A percentile compares a stretch with the other conserved stretches of the same genome.
Evolutionary conservation across 30 jellyfish, hydroid and myxozoan species (phyloP).

Genomic region (Cassiopea xamachana): DNA sequence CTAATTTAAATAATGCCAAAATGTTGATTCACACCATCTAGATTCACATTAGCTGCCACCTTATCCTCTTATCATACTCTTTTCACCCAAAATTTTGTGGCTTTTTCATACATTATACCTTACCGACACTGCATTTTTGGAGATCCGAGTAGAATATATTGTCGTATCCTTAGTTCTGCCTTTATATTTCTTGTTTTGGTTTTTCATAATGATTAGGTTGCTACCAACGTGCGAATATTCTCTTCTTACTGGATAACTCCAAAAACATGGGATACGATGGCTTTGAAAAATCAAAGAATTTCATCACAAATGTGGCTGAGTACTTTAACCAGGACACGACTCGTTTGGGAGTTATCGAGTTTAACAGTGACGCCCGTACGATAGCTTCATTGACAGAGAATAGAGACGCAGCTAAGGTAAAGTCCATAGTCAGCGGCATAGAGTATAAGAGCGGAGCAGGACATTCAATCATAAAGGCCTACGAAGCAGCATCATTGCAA

Average conservation of each 20-base stretch:
- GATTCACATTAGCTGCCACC: too few species aligned
- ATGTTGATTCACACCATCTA: too few species aligned
- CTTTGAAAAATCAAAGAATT: slow-evolving; percentile 74
- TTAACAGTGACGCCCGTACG: slow-evolving; percentile 38
- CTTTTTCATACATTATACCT: too few species aligned
- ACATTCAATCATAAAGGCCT: slow-evolving; percentile 51
- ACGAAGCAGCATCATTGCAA: slow-evolving; percentile 28
- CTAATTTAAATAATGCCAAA: too few species aligned
- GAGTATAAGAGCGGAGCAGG: slow-evolving; percentile 40
- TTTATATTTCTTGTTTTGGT: background rate
- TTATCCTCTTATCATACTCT: too few species aligned
- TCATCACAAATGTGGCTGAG: slow-evolving; percentile 62
- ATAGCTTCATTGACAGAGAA: slow-evolving; percentile 30
- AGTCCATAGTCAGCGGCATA: slow-evolving; percentile 18
- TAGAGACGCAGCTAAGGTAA: slow-evolving; percentile 31
- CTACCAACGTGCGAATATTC: slow-evolving; percentile 45
- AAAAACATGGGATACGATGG: slow-evolving; percentile 74
- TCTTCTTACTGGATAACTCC: slow-evolving; percentile 75
- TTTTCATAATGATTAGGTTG: slow-evolving; percentile 53
- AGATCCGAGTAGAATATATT: background rate
- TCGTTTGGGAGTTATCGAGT: slow-evolving; percentile 64
- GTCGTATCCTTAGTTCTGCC: background rate
- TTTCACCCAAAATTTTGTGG: too few species aligned
- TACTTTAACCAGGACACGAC: slow-evolving; percentile 63
- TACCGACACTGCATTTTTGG: background rate